A percentile compares a stretch with the other conserved stretches of the same genome.
Evolutionary conservation across 1,140 invertebrate species (phyloP).

Genomic region (Diorhabda carinulata): DNA sequence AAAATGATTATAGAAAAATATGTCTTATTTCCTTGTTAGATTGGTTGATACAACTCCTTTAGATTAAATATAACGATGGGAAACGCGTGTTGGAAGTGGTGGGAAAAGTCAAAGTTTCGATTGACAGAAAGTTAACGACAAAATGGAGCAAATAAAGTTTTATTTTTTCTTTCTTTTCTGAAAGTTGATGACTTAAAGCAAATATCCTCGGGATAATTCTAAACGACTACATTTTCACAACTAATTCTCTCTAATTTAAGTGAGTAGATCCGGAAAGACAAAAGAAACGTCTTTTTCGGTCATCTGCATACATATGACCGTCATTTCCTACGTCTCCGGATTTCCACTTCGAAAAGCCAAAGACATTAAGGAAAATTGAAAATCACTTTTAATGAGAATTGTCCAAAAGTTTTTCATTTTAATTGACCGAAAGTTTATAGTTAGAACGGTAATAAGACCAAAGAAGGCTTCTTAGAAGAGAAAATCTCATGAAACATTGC

Average conservation of each 20-base stretch:
- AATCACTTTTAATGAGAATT: conserved; percentile 18
- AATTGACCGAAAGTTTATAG: conserved; percentile 17
- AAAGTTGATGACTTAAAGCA: not conserved
- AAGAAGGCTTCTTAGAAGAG: no score
- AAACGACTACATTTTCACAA: not conserved
- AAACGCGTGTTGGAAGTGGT: no score
- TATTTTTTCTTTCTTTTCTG: not conserved
- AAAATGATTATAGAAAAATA: no score
- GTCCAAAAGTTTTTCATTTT: conserved; percentile 14
- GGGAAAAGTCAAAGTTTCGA: no score
- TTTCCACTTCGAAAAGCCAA: conserved; percentile 9
- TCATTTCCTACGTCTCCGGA: conserved; percentile 9
- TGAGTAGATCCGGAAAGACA: not conserved
- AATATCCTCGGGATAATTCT: not conserved
- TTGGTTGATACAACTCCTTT: no score
- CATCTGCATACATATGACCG: conserved; percentile 16
- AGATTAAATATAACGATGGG: no score
- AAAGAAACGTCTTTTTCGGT: conserved; percentile 10
- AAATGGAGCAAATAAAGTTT: not conserved
- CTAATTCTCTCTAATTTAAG: conserved; percentile 8
- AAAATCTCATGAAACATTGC: no score
- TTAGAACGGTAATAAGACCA: conserved; percentile 5
- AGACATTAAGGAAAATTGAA: conserved; percentile 13
- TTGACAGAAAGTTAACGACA: no score
- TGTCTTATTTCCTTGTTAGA: no score